Base-by-base conservation (phyloP, 2,797 vertebrate species). In the Paguma larvata region DNA sequence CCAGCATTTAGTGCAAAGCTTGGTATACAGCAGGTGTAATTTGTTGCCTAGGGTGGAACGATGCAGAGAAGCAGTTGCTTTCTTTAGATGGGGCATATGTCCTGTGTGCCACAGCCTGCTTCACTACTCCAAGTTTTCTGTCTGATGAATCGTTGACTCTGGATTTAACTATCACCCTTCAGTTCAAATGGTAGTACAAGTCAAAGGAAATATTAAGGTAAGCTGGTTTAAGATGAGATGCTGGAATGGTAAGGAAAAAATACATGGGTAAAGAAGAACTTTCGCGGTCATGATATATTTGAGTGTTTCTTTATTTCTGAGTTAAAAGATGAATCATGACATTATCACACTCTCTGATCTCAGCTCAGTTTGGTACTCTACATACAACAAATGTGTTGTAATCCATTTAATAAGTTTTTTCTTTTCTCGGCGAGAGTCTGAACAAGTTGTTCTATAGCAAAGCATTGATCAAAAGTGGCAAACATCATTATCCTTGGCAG, bases 401-500 rank as follows among this genome's bases (percentile, higher is more conserved):
- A 97, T 94, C 38, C 34, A 4, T 78, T 97, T 97, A 94, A 87
- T 84, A 88, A 34, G 21, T 25, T 93, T 53, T 97, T 97, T 73
- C 62, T 90, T 92, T 48, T 96, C 96, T 95, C 94, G 93, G 53
- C 56, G 77, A 97, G 93, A 41, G 41, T 88, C 86, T 97, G 62
- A 97, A 92, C 87, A 82, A 97, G 53, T 91, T 87, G 9, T 87
- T 96, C 82, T 91, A n/a, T 67, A 41, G 67, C 62, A 89, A 34
- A 97, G 77, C 25, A 38, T 48, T 88, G 73, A 97, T 98, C 86
- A 98, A 88, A 98, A 97, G 67, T 96, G 95, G 94, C 59, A 83
- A 96, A 97, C 1, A 4, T 72, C 95, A 97, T 97, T 97, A 94
- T 97, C 59, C 27, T 96, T 96, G 90, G 93, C 88, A 92, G 72